Percentiles rank a stretch among this genome's conserved stretches.
These are phyloP conservation scores for Homarus americanus DNA, from an alignment of 1,140 invertebrate species.

Conservation along the genomic window DNA sequence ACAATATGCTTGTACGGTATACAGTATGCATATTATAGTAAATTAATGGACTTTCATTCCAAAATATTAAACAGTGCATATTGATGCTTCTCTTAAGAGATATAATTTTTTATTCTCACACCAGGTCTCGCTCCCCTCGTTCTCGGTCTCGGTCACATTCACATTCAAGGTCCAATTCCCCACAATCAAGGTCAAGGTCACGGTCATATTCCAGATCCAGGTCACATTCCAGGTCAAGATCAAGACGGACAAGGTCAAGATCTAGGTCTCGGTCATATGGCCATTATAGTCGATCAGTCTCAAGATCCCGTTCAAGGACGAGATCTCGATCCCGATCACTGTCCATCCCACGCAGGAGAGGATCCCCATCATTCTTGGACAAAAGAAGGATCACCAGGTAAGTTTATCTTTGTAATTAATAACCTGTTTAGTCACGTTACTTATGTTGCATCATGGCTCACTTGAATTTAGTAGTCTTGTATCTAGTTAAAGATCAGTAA, in stretches of 20 bases:
- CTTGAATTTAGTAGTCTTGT: background rate
- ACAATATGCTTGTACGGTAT: too few relatives aligned
- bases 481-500: background rate
- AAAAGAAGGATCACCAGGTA: conserved; percentile 94
- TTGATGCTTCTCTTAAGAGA: too few relatives aligned
- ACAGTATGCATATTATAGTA: too few relatives aligned
- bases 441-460: background rate
- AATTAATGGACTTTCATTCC: too few relatives aligned
- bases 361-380: conserved; percentile 94
- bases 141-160: conserved; percentile 61
- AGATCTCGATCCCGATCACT: conserved; percentile 84
- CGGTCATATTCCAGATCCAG: conserved; percentile 70
- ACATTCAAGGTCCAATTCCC: conserved; percentile 51
- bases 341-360: conserved; percentile 91
- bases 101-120: background rate
- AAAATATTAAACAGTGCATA: too few relatives aligned
- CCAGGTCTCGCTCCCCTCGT: conserved; percentile 32
- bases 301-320: conserved; percentile 64
- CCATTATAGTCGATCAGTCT: conserved; percentile 47
- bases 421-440: background rate
- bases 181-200: conserved; percentile 74
- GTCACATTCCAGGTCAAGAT: conserved; percentile 67
- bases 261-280: conserved; percentile 74
- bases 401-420: conserved; percentile 50
- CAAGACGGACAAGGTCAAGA: conserved; percentile 70